Base-by-base conservation (phyloP, 2,797 vertebrate species). In the Nyctibius grandis region DNA sequence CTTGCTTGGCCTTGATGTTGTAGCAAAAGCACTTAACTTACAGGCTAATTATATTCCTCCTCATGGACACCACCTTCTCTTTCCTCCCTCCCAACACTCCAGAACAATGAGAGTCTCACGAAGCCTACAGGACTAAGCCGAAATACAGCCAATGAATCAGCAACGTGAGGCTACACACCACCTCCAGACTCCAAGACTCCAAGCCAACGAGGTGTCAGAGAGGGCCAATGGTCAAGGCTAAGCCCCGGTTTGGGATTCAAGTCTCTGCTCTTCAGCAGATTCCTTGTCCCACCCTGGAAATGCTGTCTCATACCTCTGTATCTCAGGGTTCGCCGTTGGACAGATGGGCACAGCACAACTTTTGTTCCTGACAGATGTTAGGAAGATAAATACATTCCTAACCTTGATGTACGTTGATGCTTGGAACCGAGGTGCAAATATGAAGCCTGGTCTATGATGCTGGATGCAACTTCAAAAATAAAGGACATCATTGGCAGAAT, bases 141-240 rank as follows among this genome's bases (percentile, higher is more conserved):
- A 69, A 53, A 20, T 1, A 11, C 23, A 51, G 34, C 28, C 44
- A n/a, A 16, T 10, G 19, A 15, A 44, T 22, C 8, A 17, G 40
- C 9, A 48, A 5, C 0, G 0, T 8, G 9, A 60, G 29, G 22
- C 25, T 56, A 33, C 19, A 6, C 1, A 1, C 26, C 15, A 2
- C 29, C 45, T n/a, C 15, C 31, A 67, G 13, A 38, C 34, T 53
- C 44, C 33, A 44, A 33, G 48, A 65, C 2, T 53, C 44, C 33
- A 44, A 33, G 48, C 60, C 2, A 1, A n/a, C 1, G 3, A 72
- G 22, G 29, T 56, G 64, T 53, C 42, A 7, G 38, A 51, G 25
- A 3, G 1, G 22, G 12, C 2, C 45, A 78, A 16, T 14, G 23
- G 29, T 26, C 29, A 74, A 25, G 16, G 9, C 53, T 20, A 51